Percentiles rank a stretch among this genome's conserved stretches.
Evolutionary conservation across 2,113 vertebrate genomes (phyloP).

Genomic region (Spilogale gracilis): DNA sequence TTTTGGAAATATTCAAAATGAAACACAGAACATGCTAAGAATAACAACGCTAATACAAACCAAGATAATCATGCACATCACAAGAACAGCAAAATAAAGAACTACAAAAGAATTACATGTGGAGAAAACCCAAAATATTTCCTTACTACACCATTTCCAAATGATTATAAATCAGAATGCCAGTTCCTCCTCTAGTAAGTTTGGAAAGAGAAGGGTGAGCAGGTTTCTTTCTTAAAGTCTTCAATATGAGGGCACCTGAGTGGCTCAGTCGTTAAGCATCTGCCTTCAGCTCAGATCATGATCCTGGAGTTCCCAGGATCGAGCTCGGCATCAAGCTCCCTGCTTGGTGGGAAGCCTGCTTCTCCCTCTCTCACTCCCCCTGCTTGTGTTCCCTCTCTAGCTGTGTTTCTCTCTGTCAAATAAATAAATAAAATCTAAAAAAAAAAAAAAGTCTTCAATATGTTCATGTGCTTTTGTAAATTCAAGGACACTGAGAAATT

Average conservation of each 20-base stretch:
- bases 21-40: not conserved
- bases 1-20: conserved; percentile 21
- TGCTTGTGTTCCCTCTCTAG: too few species aligned
- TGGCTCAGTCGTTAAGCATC: too few species aligned
- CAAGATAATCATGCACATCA: not conserved
- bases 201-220: not conserved
- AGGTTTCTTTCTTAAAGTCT: not conserved
- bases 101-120: not conserved
- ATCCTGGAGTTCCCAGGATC: too few species aligned
- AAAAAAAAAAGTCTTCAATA: not conserved
- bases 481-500: not conserved
- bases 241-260: not conserved
- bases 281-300: too few species aligned
- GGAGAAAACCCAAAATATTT: not conserved
- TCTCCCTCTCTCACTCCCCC: too few species aligned
- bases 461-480: not conserved
- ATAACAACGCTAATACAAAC: not conserved
- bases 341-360: too few species aligned
- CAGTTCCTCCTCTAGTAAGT: not conserved
- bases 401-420: too few species aligned
- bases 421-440: too few species aligned
- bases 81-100: not conserved
- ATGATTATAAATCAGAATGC: not conserved
- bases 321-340: too few species aligned
- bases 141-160: not conserved